These are phyloP conservation scores for Toxotes chatareus DNA, from an alignment of 2,113 vertebrate genomes.

Conservation along the genomic window DNA sequence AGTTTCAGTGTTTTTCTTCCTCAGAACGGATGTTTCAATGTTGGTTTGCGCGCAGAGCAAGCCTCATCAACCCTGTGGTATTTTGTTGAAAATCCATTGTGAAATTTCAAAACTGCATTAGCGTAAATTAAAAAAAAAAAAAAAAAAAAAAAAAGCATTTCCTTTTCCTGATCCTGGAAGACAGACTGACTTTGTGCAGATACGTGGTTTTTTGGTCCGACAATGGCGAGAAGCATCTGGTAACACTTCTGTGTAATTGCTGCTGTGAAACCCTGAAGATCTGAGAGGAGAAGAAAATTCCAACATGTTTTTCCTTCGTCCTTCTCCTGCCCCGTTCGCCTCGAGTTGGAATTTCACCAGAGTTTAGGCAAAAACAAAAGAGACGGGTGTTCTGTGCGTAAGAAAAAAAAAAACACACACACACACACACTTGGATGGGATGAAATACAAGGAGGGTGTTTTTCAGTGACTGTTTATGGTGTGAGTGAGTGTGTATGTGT, in stretches of 20 bases:
- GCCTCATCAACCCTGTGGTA: conserved; percentile 9
- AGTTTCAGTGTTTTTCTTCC: conserved; percentile 21
- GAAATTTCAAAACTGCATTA: conserved; percentile 35
- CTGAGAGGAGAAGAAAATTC: conserved; percentile 80
- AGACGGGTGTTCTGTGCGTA: conserved; percentile 61
- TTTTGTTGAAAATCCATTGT: conserved; percentile 8
- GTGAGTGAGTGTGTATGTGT: conserved; percentile 40
- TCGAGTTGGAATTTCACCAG: conserved; percentile 70
- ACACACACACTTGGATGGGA: conserved; percentile 36
- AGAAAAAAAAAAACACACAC: background rate
- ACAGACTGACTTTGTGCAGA: conserved; percentile 71
- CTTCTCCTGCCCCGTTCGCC: conserved; percentile 66
- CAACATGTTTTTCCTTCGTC: conserved; percentile 76
- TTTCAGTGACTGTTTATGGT: conserved; percentile 39
- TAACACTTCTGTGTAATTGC: conserved; percentile 82
- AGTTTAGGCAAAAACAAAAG: conserved; percentile 72
- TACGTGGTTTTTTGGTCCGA: conserved; percentile 62
- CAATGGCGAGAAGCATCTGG: conserved; percentile 77
- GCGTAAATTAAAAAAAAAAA: conserved; percentile 4
- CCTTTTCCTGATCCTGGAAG: conserved; percentile 31
- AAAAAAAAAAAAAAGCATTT: conserved; percentile 12
- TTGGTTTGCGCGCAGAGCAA: background rate
- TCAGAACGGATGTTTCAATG: background rate
- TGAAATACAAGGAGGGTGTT: conserved; percentile 53
- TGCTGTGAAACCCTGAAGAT: conserved; percentile 82